Base-by-base conservation (phyloP, 2,797 vertebrate species). In the Neoniphon sammara region DNA sequence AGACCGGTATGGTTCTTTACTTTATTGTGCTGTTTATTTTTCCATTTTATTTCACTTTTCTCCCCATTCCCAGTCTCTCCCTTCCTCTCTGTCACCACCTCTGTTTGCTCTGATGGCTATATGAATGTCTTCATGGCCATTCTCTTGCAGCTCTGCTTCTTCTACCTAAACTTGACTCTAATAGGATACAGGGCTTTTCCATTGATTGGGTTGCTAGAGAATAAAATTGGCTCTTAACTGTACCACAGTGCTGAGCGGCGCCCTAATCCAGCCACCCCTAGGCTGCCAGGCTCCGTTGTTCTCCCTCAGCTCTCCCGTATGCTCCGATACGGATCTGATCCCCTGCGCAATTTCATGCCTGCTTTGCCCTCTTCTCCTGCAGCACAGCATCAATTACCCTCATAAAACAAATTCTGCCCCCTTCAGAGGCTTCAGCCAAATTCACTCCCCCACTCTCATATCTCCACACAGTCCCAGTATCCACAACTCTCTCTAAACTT, bases 191-290 rank as follows among this genome's bases (percentile, higher is more conserved):
- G 91, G 91, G 93, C 87, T 93, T 93, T 94, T 92, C 91, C 89
- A 94, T 93, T 95, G 95, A 95, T 95, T 94, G 92, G 93, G 93
- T 96, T 95, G 94, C 94, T 91, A 94, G 92, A 94, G 93, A 95
- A 94, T 94, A 94, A 96, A 96, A 96, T 95, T 94, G 92, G 89
- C 93, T 95, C 84, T 73, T 93, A 91, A 93, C 93, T 93, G 90
- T 93, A 93, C 93, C 92, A 93, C 81, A 62, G 87, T 87, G 91
- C 66, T 87, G 85, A 92, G 91, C 81, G 63, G 83, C 79, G 74
- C 84, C 89, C 89, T 94, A 94, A 95, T 95, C 93, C 93, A 84
- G 82, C 87, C 78, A 59, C 85, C 91, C 84, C 68, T 31, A 9
- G 77, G 75, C 82, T 84, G 82, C 85, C 81, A 67, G 75, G 78